Percentiles rank a stretch among this genome's conserved stretches.
Conservation (phyloP, 1,140 invertebrate genomes). For the Meteorus sp. region DNA sequence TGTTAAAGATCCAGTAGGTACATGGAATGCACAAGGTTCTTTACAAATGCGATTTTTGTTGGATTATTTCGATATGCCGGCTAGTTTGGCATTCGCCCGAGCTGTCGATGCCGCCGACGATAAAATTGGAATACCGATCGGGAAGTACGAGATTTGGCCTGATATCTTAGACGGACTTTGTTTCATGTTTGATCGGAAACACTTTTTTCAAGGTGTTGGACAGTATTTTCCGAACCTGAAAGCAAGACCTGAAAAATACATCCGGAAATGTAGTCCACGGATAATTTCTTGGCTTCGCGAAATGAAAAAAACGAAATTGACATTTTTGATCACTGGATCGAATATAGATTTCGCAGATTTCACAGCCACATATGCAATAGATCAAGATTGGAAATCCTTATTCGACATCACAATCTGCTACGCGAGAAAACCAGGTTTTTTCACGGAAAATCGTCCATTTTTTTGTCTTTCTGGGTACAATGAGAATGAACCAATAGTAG, state of each 20-base stretch:
- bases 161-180: constrained; percentile 68
- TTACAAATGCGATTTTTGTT: constrained; percentile 67
- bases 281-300: constrained; percentile 68
- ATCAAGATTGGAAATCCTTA: constrained; percentile 70
- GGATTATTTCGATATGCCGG: constrained; percentile 78
- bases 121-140: constrained; percentile 47
- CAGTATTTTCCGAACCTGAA: constrained; percentile 68
- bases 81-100: constrained; percentile 70
- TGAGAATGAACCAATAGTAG: constrained; percentile 49
- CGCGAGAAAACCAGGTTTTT: constrained; percentile 80
- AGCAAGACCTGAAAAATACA: constrained; percentile 65
- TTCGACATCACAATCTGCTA: constrained; percentile 75
- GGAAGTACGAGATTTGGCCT: constrained; percentile 66
- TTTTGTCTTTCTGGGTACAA: constrained; percentile 55
- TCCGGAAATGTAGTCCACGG: constrained; percentile 63
- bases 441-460: constrained; percentile 66
- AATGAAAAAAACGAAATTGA: constrained; percentile 61
- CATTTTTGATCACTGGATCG: constrained; percentile 78
- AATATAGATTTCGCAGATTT: constrained; percentile 73
- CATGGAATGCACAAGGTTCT: constrained; percentile 66
- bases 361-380: constrained; percentile 68
- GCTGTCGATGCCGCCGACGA: constrained; percentile 72
- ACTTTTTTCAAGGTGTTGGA: constrained; percentile 63
- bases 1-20: constrained; percentile 60
- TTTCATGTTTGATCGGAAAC: constrained; percentile 66